phyloP scores from a whole-genome alignment of 2,888 invertebrate genomes.

The Gisinianus flammeolus region DNA sequence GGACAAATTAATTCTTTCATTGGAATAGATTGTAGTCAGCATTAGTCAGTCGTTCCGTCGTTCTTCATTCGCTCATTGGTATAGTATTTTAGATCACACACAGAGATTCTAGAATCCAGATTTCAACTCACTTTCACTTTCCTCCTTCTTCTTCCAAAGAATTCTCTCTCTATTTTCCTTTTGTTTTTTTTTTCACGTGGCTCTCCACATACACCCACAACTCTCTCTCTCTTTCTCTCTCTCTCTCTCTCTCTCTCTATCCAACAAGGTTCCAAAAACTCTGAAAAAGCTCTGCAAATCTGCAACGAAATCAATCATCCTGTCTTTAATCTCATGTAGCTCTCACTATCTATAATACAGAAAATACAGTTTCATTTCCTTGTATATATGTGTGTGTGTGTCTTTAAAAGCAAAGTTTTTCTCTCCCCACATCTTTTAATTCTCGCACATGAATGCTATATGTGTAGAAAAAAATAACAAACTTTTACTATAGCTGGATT shows the following conservation, averaged over 20 bases:
- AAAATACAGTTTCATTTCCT: constrained; percentile 1
- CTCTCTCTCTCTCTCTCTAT: too few species aligned
- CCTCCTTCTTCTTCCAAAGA: not conserved
- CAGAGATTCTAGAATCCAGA: not conserved
- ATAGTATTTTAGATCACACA: not conserved
- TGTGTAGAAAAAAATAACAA: not conserved
- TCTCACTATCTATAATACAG: not conserved
- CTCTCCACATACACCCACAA: too few species aligned
- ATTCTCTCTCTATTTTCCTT: not conserved
- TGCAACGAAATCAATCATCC: constrained; percentile 37
- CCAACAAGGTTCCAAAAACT: too few species aligned
- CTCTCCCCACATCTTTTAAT: not conserved
- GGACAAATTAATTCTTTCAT: constrained; percentile 6
- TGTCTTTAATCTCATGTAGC: constrained; percentile 16
- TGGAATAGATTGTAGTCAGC: not conserved
- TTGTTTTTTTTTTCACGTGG: constrained; percentile 3
- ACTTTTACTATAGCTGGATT: not conserved
- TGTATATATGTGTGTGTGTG: not conserved
- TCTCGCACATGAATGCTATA: not conserved
- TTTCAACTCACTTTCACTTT: not conserved
- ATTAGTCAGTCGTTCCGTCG: not conserved
- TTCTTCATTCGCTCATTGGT: too few species aligned
- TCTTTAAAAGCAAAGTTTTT: constrained; percentile 34
- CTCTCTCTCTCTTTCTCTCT: too few species aligned
- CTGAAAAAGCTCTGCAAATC: constrained; percentile 21